Evolutionary conservation across 2,888 invertebrate species (phyloP), one percentile per base, ranked within the genome.

Genomic region (Philopedon plagiatum): DNA sequence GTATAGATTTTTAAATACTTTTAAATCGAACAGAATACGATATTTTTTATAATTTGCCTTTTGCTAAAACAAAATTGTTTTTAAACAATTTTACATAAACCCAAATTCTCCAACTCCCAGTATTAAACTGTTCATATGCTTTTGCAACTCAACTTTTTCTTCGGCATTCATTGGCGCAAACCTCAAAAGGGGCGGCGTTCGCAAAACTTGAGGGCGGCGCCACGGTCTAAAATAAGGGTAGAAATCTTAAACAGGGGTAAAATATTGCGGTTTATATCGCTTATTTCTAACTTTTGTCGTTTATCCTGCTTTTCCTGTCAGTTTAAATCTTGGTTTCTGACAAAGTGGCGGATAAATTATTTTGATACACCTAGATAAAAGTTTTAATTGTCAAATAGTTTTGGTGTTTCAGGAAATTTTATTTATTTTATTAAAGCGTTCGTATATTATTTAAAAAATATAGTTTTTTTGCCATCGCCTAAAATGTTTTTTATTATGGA

Each of bases 241-340:
- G 60, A 64, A 71, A 65, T 37, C 60, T 18, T 71, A 65, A 71
- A 71, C 34, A 62, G 65, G 66, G 71, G 71, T 65, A 71, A 71
- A 71, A 51, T 18, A 29, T 75, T 78, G 78, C 73, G 79, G 77
- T 77, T 79, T 75, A 75, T 65, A 78, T 64, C 77, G 79, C 80
- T 81, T 81, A 81, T 75, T 76, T 74, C 76, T 75, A 73, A 76
- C 62, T 77, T 78, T 78, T 76, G 76, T 71, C 77, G 75, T 80
- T 79, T 80, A 80, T 79, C 78, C 61, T 73, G 70, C 67, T 71
- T 71, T 76, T 76, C 70, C 71, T 62, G 71, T 44, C 60, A 58
- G 71, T 54, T 65, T 64, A 71, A 46, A 41, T 41, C 32, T 57
- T 44, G 64, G 18, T 57, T 54, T 51, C 32, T 58, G 23, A 21